phyloP scores from a whole-genome alignment of 2,797 vertebrate species.

The Sebastes kiyomatsui region DNA sequence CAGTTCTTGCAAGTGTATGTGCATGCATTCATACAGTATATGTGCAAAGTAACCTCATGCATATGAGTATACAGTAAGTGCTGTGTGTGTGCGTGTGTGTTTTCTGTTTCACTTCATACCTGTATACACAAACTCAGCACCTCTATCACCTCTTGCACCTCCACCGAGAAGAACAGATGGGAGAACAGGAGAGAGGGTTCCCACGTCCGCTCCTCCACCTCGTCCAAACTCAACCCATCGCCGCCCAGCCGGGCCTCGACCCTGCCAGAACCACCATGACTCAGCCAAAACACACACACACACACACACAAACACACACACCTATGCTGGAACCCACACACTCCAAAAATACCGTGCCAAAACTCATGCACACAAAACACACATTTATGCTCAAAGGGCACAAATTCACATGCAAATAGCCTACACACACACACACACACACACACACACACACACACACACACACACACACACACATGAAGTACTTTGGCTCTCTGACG shows the following conservation, averaged over 20 bases:
- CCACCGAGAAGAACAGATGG: constrained; percentile 75
- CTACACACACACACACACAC: neutral
- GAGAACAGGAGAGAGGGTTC: constrained; percentile 76
- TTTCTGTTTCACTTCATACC: neutral
- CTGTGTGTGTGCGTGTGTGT: neutral
- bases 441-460: neutral
- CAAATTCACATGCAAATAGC: neutral
- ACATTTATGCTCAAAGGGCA: constrained; percentile 18
- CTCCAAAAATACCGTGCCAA: constrained; percentile 41
- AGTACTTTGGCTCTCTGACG: constrained; percentile 25
- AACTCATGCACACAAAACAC: constrained; percentile 35
- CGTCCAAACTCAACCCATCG: constrained; percentile 62
- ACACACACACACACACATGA: constrained; percentile 6
- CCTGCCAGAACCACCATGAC: constrained; percentile 67
- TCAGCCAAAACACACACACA: neutral
- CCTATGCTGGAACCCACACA: constrained; percentile 38
- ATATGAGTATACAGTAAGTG: neutral
- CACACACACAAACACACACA: constrained; percentile 12
- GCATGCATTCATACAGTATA: neutral
- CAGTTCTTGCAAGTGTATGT: neutral
- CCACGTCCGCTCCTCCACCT: constrained; percentile 67
- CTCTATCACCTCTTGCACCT: constrained; percentile 60
- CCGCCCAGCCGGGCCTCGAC: constrained; percentile 44
- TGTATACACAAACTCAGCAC: neutral
- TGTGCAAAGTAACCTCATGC: neutral